Conservation (phyloP, 2,113 vertebrate genomes). For the Mormyrus lacerda region DNA sequence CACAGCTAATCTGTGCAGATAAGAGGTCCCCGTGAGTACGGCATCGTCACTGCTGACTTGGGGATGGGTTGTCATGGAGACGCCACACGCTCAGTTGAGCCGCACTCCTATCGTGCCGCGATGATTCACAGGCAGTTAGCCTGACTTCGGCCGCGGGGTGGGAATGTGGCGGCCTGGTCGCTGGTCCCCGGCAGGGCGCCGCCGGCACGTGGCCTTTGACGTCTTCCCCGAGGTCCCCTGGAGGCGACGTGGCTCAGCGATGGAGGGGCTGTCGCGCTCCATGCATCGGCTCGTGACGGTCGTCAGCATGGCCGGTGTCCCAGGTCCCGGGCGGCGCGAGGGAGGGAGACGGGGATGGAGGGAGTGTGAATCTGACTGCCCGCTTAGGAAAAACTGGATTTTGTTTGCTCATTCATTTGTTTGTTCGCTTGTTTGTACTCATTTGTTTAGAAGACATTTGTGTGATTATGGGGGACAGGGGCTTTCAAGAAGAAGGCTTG, state of each 20-base stretch:
- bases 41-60: conserved; percentile 49
- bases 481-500: neutral
- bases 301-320: conserved; percentile 54
- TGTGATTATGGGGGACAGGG: neutral
- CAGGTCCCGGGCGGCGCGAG: conserved; percentile 32
- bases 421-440: neutral
- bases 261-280: conserved; percentile 67
- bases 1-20: conserved; percentile 20
- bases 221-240: conserved; percentile 58
- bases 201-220: conserved; percentile 68
- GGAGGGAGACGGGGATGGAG: conserved; percentile 57
- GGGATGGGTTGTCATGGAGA: conserved; percentile 75
- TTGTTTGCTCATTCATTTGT: neutral
- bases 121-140: conserved; percentile 41
- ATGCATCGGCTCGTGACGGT: conserved; percentile 74
- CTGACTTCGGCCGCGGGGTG: neutral
- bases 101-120: conserved; percentile 46
- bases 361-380: conserved; percentile 50
- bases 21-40: conserved; percentile 28
- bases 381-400: neutral
- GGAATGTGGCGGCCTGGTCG: conserved; percentile 56
- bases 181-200: conserved; percentile 49
- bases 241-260: conserved; percentile 55
- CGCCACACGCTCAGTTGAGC: conserved; percentile 59
- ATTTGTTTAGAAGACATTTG: neutral